Conservation (phyloP, 2,797 vertebrate genomes). For the Hoplostethus atlanticus region DNA sequence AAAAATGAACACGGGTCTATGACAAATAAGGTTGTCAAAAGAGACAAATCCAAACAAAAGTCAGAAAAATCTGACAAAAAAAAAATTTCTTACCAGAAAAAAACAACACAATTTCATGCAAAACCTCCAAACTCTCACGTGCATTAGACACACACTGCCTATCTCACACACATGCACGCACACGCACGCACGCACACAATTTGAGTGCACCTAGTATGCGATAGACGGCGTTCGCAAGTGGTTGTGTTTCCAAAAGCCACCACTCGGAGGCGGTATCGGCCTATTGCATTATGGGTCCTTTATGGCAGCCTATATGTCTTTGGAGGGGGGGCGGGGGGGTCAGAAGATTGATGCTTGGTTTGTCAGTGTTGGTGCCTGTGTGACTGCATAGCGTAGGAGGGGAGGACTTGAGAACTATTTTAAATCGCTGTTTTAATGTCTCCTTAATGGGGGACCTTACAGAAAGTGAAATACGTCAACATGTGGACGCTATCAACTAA, state of each 20-base stretch:
- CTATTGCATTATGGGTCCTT: conserved; percentile 44
- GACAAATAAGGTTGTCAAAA: too few relatives aligned
- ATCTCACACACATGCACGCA: not conserved
- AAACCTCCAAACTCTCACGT: too few relatives aligned
- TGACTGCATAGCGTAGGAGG: conserved; percentile 82
- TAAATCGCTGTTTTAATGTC: conserved; percentile 84
- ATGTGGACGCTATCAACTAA: conserved; percentile 70
- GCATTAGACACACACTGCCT: conserved; percentile 1
- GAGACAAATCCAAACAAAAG: too few relatives aligned
- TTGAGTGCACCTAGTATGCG: not conserved
- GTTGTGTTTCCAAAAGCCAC: conserved; percentile 41
- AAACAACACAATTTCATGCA: too few relatives aligned
- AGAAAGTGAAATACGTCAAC: conserved; percentile 67
- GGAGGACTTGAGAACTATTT: conserved; percentile 84
- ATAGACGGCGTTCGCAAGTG: not conserved
- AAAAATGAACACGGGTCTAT: too few relatives aligned
- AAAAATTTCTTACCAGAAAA: too few relatives aligned
- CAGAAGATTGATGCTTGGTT: conserved; percentile 84
- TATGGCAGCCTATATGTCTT: conserved; percentile 64
- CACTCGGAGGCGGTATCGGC: conserved; percentile 71
- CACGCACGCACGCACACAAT: not conserved
- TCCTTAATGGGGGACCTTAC: conserved; percentile 58
- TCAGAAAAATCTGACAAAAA: too few relatives aligned
- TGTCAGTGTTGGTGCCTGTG: conserved; percentile 83
- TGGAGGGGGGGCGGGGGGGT: conserved; percentile 35